Conservation (phyloP, 2,797 vertebrate species). For the Thunnus albacares region DNA sequence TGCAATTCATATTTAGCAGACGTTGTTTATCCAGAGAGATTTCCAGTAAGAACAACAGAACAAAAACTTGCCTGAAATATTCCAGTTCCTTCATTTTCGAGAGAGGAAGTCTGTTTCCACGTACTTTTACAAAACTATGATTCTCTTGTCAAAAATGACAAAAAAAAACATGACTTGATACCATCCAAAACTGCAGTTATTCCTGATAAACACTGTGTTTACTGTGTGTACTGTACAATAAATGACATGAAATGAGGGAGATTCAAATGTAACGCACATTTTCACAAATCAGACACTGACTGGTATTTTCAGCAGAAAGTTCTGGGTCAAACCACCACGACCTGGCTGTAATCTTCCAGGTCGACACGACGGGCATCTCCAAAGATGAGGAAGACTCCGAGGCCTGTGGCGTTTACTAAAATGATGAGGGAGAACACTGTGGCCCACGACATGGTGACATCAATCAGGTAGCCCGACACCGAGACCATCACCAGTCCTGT, state of each 20-base stretch:
- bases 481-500: conserved; percentile 81
- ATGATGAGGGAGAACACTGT: conserved; percentile 73
- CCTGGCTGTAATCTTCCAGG: conserved; percentile 8
- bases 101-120: neutral
- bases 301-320: too few species aligned
- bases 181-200: neutral
- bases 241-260: neutral
- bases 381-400: conserved; percentile 75
- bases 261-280: neutral
- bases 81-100: conserved; percentile 30
- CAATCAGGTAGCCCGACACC: conserved; percentile 81
- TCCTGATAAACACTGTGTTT: neutral
- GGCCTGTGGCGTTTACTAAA: conserved; percentile 73
- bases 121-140: neutral
- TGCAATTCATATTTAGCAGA: neutral
- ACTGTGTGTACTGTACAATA: neutral
- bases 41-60: conserved; percentile 3
- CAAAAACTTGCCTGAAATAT: neutral
- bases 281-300: neutral
- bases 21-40: neutral
- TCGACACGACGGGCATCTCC: conserved; percentile 78
- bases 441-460: conserved; percentile 78
- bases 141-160: neutral
- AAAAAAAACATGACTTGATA: neutral
- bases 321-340: conserved; percentile 31